Evolutionary conservation across 2,113 vertebrate genomes (phyloP).

Genomic region (Nothoprocta perdicaria): DNA sequence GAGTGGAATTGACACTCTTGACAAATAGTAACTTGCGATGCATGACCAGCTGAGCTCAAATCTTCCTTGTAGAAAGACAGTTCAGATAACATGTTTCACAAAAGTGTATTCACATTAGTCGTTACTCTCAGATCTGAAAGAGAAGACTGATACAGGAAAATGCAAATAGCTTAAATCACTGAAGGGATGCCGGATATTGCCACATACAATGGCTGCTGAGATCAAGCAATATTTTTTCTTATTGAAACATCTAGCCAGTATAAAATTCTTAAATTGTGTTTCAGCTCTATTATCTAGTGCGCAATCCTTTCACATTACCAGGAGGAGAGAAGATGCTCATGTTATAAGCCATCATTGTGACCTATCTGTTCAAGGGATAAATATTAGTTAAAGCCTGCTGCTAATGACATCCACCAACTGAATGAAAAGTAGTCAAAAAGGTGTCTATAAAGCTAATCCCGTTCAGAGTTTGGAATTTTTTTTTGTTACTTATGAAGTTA

Average conservation of each 20-base stretch:
- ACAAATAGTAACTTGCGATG: not conserved
- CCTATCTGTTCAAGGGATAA: not conserved
- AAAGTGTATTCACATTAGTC: not conserved
- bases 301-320: not conserved
- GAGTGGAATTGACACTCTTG: not conserved
- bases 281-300: not conserved
- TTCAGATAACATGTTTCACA: not conserved
- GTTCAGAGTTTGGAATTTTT: not conserved
- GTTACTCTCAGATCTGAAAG: not conserved
- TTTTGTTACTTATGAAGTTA: not conserved
- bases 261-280: not conserved
- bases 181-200: not conserved
- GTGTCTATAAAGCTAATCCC: not conserved
- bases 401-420: not conserved
- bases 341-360: not conserved
- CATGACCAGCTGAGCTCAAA: not conserved
- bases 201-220: not conserved
- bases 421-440: not conserved
- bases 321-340: rapidly evolving
- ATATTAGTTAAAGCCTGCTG: not conserved
- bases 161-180: not conserved
- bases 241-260: not conserved
- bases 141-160: not conserved
- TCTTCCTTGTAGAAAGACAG: not conserved
- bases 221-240: not conserved